Conservation (phyloP, 2,888 invertebrate genomes). For the Cetonia aurata region DNA sequence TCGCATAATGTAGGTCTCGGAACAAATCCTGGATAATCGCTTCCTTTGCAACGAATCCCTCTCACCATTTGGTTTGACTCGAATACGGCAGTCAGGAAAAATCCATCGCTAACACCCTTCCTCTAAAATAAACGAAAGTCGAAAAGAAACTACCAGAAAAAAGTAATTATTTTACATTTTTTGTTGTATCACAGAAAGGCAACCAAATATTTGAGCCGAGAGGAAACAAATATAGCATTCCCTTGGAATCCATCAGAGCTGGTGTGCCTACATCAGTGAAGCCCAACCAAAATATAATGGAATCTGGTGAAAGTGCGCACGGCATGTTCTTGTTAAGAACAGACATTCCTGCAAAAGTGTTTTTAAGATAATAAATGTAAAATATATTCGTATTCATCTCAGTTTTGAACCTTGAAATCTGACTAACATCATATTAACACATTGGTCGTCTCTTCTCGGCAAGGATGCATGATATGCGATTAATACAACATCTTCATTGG, state of each 20-base stretch:
- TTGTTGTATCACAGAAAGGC: conserved; percentile 81
- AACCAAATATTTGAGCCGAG: conserved; percentile 81
- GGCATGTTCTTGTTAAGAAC: conserved; percentile 70
- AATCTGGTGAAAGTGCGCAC: conserved; percentile 77
- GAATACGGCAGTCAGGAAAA: conserved; percentile 82
- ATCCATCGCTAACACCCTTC: conserved; percentile 69
- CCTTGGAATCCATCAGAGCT: conserved; percentile 80
- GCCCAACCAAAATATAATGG: conserved; percentile 82
- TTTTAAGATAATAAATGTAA: no score
- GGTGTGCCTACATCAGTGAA: conserved; percentile 87
- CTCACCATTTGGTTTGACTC: conserved; percentile 84
- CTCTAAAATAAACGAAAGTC: conserved; percentile 19
- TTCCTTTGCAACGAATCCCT: conserved; percentile 90
- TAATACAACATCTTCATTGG: conserved; percentile 72
- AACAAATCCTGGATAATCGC: conserved; percentile 86
- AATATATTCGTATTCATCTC: background rate
- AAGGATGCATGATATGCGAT: conserved; percentile 76
- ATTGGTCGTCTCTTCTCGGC: conserved; percentile 69
- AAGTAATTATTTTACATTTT: conserved; percentile 69
- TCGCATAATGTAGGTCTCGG: conserved; percentile 88
- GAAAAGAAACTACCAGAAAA: background rate
- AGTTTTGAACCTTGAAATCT: conserved; percentile 65
- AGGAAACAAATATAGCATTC: conserved; percentile 80
- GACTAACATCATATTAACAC: conserved; percentile 70
- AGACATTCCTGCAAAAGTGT: conserved; percentile 47